Evolutionary conservation across 2,888 invertebrate genomes (phyloP), one percentile per base, ranked within the genome.

Genomic region (Theretra japonica): DNA sequence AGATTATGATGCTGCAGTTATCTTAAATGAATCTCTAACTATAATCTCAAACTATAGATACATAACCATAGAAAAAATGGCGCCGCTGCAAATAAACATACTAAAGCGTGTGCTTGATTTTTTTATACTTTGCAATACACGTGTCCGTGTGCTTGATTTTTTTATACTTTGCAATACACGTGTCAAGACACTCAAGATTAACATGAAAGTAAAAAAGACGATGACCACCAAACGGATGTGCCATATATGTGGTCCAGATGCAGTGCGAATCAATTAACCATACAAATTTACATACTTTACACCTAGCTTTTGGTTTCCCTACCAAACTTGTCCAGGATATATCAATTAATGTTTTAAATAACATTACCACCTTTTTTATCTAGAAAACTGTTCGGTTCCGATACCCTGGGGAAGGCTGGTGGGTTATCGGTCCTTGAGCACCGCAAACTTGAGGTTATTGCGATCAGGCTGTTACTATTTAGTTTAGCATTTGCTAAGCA

Each of bases 121-220:
- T 60, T 60, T 17, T n/a, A 53, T n/a, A 33, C 30, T 60, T 59
- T 59, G 30, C 19, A 25, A n/a, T 30, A 23, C 65, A 65, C 65
- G 41, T 65, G 65, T 48, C n/a, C 33, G 8, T 60, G 30, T 15
- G 30, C n/a, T 30, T 30, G 41, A 33, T n/a, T 60, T 33, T 60
- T 60, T 17, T n/a, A 53, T n/a, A 33, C 30, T 60, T 59, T 59
- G 30, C 19, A 25, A n/a, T 30, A 23, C 65, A 65, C 65, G 41
- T 65, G 65, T 48, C n/a, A n/a, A n/a, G n/a, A n/a, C n/a, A n/a
- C n/a, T n/a, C 23, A 65, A 41, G 23, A 65, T 23, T 25, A 65
- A 48, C 41, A 53, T 17, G 65, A 65, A 65, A 65, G 65, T 65
- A 65, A 65, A 33, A 62, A 62, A 65, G 48, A 48, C 15, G 41